A percentile compares a stretch with the other conserved stretches of the same genome.
These are phyloP conservation scores for Thecocarcelia acutangulata DNA, from an alignment of 2,888 invertebrate genomes.

Conservation along the genomic window DNA sequence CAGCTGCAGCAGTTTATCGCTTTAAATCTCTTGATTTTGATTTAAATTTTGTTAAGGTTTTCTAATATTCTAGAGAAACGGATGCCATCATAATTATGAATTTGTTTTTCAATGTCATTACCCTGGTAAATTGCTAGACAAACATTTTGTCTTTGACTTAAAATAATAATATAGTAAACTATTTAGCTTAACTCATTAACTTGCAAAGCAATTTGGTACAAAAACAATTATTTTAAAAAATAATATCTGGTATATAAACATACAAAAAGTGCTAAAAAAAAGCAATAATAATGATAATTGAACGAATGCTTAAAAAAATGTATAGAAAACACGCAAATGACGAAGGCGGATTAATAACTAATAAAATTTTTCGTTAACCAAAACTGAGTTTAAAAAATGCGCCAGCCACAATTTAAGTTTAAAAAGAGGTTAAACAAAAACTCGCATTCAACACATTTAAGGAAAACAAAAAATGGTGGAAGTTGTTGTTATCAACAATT, in stretches of 20 bases:
- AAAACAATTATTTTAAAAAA: neutral
- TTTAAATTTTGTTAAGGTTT: too few species aligned
- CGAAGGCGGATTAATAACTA: slow-evolving; percentile 18
- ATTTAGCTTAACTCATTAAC: slow-evolving; percentile 16
- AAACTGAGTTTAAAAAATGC: neutral
- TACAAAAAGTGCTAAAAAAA: slow-evolving; percentile 4
- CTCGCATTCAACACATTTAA: slow-evolving; percentile 35
- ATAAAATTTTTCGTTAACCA: neutral
- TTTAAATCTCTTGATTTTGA: too few species aligned
- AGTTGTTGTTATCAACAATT: neutral
- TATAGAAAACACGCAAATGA: slow-evolving; percentile 33
- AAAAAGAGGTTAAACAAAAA: too few species aligned
- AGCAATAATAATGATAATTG: neutral
- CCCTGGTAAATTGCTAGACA: too few species aligned
- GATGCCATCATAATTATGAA: too few species aligned
- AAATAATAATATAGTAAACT: neutral
- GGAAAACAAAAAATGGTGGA: slow-evolving; percentile 50
- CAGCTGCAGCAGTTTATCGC: too few species aligned
- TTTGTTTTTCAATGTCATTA: too few species aligned
- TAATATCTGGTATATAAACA: neutral
- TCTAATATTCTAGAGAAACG: too few species aligned
- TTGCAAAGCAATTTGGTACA: slow-evolving; percentile 37
- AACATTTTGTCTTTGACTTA: too few species aligned
- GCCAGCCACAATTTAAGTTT: neutral
- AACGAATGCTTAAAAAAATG: slow-evolving; percentile 38